Base-by-base conservation (phyloP, 2,113 vertebrate species). In the Podilymbus podiceps region DNA sequence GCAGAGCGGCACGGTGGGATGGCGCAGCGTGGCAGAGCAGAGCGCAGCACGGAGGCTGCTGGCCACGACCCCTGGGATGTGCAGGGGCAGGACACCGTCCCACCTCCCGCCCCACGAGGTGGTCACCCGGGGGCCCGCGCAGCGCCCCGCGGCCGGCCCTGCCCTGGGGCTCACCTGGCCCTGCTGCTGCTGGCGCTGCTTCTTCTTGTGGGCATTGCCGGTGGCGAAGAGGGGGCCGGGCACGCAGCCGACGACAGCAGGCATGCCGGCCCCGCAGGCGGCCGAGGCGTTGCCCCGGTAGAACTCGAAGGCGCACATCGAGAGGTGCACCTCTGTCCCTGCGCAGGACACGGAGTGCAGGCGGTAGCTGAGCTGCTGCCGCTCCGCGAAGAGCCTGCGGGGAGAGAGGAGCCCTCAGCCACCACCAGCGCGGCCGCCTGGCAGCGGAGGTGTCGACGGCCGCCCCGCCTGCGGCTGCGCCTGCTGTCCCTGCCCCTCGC, bases 241-340 rank as follows among this genome's bases (percentile, higher is more conserved):
- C 97, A 98, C 95, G 50, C 99, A 99, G 98, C 99, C 99, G 96
- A 99, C 98, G 4, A 99, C 99, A 0, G 97, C 99, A 0, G 99
- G 98, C 96, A 93, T 98, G 71, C 99, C 99, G 0, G 98, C 98
- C 2, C 79, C 3, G 9, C 99, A 99, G 92, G 92, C 30, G 1
- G 91, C 58, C 0, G 98, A 99, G 92, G 95, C 23, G 46, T 99
- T 99, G 60, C 97, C 96, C 38, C 97, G 98, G 97, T 97, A 98
- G 97, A 99, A 99, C 97, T 99, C 98, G 30, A 99, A 96, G 50
- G 99, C 93, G 63, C 99, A 99, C 92, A 98, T 97, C 33, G 99
- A 99, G 95, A 99, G 97, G 93, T 99, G 99, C 52, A 98, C 98
- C 98, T 99, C 99, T 0, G 98, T 98, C 60, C 99, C 99, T 0